phyloP scores from a whole-genome alignment of 2,113 vertebrate genomes.

The Illadopsis cleaveri region DNA sequence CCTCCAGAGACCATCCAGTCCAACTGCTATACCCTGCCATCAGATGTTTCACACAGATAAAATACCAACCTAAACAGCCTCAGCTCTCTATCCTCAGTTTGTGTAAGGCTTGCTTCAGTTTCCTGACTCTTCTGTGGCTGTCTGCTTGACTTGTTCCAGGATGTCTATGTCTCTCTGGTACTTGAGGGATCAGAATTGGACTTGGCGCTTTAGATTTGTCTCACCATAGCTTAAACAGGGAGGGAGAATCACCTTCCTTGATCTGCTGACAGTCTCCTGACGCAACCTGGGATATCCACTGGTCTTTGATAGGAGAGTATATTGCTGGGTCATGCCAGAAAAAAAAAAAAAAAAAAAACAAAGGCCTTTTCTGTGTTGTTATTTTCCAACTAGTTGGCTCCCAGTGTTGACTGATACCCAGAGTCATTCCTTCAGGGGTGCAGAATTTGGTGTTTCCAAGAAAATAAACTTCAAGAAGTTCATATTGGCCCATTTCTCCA shows the following conservation, averaged over 20 bases:
- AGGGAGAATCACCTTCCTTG: neutral
- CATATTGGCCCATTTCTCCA: neutral
- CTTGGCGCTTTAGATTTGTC: neutral
- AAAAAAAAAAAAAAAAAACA: fast-evolving
- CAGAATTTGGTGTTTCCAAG: neutral
- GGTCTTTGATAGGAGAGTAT: no score
- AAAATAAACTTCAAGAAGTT: neutral
- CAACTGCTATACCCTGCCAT: neutral
- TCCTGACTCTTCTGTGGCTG: neutral
- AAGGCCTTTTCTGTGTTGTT: neutral
- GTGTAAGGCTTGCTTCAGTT: neutral
- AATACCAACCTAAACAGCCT: neutral
- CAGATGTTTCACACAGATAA: neutral
- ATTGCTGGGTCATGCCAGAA: neutral
- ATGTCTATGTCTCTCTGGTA: neutral
- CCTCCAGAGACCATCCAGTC: neutral
- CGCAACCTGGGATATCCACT: neutral
- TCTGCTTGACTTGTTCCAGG: neutral
- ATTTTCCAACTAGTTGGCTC: fast-evolving
- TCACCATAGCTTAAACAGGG: neutral
- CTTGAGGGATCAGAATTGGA: neutral
- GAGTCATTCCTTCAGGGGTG: neutral
- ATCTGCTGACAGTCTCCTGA: neutral
- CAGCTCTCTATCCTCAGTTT: fast-evolving
- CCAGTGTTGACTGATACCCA: neutral